Percentiles rank a stretch among this genome's conserved stretches.
phyloP scores from a whole-genome alignment of 1,140 invertebrate species.

The Stegodyphus dumicola region DNA sequence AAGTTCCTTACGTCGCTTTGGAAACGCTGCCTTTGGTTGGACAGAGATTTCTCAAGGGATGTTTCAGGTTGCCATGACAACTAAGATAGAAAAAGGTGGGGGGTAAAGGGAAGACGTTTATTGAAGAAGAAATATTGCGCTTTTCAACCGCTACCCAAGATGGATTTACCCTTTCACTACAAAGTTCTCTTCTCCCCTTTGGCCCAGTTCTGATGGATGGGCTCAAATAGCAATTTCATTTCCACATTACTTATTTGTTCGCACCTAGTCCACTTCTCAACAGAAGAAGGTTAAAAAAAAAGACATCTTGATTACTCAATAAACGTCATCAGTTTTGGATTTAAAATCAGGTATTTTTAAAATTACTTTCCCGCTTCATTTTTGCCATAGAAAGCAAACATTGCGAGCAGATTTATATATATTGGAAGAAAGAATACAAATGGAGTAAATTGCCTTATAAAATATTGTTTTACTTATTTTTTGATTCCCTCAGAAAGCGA shows the following conservation, averaged over 20 bases:
- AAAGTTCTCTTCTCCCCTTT: conserved; percentile 23
- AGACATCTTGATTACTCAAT: too few relatives aligned
- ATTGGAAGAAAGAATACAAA: too few relatives aligned
- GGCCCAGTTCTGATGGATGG: conserved; percentile 35
- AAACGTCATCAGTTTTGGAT: too few relatives aligned
- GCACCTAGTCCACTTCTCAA: background rate
- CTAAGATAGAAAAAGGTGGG: conserved; percentile 14
- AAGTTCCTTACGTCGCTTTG: conserved; percentile 3
- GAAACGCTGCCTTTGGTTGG: conserved; percentile 7
- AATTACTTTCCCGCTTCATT: too few relatives aligned
- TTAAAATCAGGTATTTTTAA: too few relatives aligned
- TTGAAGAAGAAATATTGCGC: conserved; percentile 37
- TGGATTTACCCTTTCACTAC: conserved; percentile 17
- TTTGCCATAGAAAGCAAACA: too few relatives aligned
- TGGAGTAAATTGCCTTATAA: too few relatives aligned
- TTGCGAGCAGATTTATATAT: too few relatives aligned
- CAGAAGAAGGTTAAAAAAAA: background rate
- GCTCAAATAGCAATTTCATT: conserved; percentile 23
- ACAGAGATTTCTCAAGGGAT: conserved; percentile 45
- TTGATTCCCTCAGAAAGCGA: too few relatives aligned
- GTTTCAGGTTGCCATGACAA: conserved; percentile 31
- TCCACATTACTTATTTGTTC: conserved; percentile 12
- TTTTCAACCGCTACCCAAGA: conserved; percentile 26
- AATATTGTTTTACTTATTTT: too few relatives aligned
- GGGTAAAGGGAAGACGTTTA: conserved; percentile 21